Conservation (phyloP, 2,888 invertebrate species). For the Elmis aenea region DNA sequence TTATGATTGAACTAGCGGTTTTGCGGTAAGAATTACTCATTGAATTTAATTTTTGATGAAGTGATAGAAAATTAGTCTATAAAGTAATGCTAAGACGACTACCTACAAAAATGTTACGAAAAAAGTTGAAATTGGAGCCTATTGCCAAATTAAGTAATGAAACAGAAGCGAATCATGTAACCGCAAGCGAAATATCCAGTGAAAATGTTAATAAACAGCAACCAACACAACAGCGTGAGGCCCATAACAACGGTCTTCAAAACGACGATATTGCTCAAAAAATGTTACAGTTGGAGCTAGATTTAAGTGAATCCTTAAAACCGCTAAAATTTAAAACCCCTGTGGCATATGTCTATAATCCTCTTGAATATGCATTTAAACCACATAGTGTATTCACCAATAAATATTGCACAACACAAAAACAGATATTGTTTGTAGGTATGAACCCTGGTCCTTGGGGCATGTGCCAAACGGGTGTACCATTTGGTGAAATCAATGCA, state of each 20-base stretch:
- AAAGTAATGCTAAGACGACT: background rate
- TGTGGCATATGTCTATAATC: constrained; percentile 70
- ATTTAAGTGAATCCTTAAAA: constrained; percentile 48
- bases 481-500: constrained; percentile 80
- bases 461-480: constrained; percentile 92
- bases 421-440: constrained; percentile 77
- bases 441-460: constrained; percentile 98
- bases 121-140: constrained; percentile 22
- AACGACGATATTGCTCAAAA: constrained; percentile 17
- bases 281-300: constrained; percentile 37
- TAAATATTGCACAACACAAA: constrained; percentile 62
- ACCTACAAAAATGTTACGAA: constrained; percentile 19
- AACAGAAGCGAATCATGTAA: background rate
- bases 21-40: too few species aligned
- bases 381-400: constrained; percentile 72
- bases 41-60: too few species aligned
- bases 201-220: background rate
- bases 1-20: too few species aligned
- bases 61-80: too few species aligned
- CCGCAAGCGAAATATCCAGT: background rate
- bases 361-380: constrained; percentile 76
- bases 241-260: background rate
- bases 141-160: constrained; percentile 1
- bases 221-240: constrained; percentile 1
- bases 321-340: constrained; percentile 50